Base-by-base conservation (phyloP, 2,797 vertebrate species). In the Myiothlypis coronata region DNA sequence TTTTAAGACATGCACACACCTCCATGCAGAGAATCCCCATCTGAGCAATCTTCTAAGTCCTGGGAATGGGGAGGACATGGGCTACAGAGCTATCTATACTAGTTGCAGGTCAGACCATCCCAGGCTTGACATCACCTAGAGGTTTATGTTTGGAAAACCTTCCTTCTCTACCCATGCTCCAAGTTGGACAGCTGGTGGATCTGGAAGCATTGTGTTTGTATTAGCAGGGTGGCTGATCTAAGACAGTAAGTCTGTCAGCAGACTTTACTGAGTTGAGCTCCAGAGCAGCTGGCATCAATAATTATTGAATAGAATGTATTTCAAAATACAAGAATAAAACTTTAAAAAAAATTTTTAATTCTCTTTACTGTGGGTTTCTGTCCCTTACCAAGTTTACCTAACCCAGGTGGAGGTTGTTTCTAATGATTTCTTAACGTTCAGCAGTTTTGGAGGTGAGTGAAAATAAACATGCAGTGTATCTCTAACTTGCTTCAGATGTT, bases 31-130 rank as follows among this genome's bases (percentile, higher is more conserved):
- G n/a, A 70, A 68, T 83, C 74, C 13, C 5, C 16, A 32, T 57
- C 30, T 28, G 12, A 80, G 32, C 18, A 22, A 18, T 56, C 23
- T 46, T 53, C 0, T 11, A 34, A 49, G 27, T 44, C 26, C 19
- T 53, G 39, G 12, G 14, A 67, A 12, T 9, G 9, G 9, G 34
- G 11, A 71, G 12, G n/a, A 6, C 0, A 0, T 12, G 37, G 52
- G 18, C 41, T 70, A 55, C 19, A 20, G 20, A 63, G 16, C 64
- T 85, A 10, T 27, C 64, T 85, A 13, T 24, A 27, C 3, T 74
- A 59, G 18, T 43, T 80, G 44, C 13, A 14, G 24, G 27, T 86
- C 8, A 24, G 24, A 37, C 39, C 23, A 35, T 61, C 28, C 35
- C n/a, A 63, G 10, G 9, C 8, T 16, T 75, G 43, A 13, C 10